Percentiles rank a stretch among this genome's conserved stretches.
Evolutionary conservation across 2,888 invertebrate genomes (phyloP).

Genomic region (Criorhina ranunculi): DNA sequence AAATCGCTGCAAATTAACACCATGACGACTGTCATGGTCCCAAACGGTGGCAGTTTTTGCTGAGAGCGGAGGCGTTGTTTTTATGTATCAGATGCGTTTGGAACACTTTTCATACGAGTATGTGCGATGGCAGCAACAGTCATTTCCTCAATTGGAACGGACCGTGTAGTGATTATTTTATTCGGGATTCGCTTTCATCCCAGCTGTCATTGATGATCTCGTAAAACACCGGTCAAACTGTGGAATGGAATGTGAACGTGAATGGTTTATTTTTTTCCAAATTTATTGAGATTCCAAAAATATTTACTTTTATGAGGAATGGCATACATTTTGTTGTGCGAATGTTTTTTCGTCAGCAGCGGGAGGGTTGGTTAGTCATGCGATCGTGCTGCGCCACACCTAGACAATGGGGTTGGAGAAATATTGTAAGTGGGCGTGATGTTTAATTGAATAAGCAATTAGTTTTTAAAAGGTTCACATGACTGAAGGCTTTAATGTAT

Average conservation of each 20-base stretch:
- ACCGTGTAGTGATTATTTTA: constrained; percentile 20
- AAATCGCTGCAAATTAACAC: constrained; percentile 71
- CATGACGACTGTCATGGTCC: constrained; percentile 59
- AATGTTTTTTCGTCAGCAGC: constrained; percentile 4
- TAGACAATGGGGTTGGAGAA: constrained; percentile 43
- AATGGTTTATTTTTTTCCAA: background rate
- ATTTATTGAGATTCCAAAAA: constrained; percentile 44
- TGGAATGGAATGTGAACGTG: constrained; percentile 10
- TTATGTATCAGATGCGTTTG: constrained; percentile 7
- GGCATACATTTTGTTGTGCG: background rate
- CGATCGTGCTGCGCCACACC: constrained; percentile 39
- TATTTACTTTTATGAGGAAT: constrained; percentile 15
- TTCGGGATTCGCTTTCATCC: constrained; percentile 12
- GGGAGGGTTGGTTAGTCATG: constrained; percentile 33
- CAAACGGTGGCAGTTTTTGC: constrained; percentile 14
- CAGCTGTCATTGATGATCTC: constrained; percentile 6
- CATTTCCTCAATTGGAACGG: constrained; percentile 65
- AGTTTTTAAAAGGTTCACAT: constrained; percentile 10
- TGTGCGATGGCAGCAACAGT: background rate
- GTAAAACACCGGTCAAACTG: constrained; percentile 21
- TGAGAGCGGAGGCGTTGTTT: constrained; percentile 17
- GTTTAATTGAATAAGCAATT: constrained; percentile 33
- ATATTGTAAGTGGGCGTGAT: constrained; percentile 9
- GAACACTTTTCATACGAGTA: no score
- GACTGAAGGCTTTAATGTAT: background rate